Percentiles rank a stretch among this genome's conserved stretches.
Evolutionary conservation across 2,797 vertebrate genomes (phyloP).

Genomic region (Siniperca scherzeri): DNA sequence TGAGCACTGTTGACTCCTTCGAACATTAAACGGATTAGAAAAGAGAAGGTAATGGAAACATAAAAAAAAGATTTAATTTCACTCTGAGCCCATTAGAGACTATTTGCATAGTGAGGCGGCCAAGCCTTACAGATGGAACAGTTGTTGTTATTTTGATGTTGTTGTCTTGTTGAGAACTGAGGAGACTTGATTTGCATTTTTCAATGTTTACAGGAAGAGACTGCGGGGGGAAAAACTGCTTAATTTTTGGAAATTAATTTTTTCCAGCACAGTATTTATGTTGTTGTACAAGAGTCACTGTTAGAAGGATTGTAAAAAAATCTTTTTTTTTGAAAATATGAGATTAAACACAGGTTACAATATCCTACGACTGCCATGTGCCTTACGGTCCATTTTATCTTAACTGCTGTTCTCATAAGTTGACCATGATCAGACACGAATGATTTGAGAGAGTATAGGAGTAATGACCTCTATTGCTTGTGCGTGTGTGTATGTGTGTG

Average conservation of each 20-base stretch:
- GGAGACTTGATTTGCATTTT: slow-evolving; percentile 85
- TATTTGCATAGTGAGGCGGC: slow-evolving; percentile 90
- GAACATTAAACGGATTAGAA: slow-evolving; percentile 64
- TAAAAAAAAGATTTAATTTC: slow-evolving; percentile 84
- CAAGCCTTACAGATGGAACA: slow-evolving; percentile 86
- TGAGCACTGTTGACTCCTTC: slow-evolving; percentile 67
- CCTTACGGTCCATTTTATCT: slow-evolving; percentile 91
- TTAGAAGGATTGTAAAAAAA: slow-evolving; percentile 90
- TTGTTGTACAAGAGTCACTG: slow-evolving; percentile 96
- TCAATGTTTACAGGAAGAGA: slow-evolving; percentile 87
- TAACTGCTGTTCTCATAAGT: slow-evolving; percentile 19
- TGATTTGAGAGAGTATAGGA: slow-evolving; percentile 3
- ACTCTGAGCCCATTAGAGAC: slow-evolving; percentile 93
- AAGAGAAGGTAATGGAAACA: slow-evolving; percentile 77
- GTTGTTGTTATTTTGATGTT: slow-evolving; percentile 83
- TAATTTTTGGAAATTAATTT: slow-evolving; percentile 80
- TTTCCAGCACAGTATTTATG: slow-evolving; percentile 97
- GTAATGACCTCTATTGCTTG: slow-evolving; percentile 5
- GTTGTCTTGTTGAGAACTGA: slow-evolving; percentile 86
- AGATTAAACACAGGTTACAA: slow-evolving; percentile 90
- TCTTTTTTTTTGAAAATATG: slow-evolving; percentile 80
- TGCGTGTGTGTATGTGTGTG: slow-evolving; percentile 9
- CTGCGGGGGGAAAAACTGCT: slow-evolving; percentile 81
- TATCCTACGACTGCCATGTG: slow-evolving; percentile 93
- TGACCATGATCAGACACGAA: neutral